Evolutionary conservation across 2,797 vertebrate species (phyloP), one percentile per base, ranked within the genome.

Genomic region (Gallirallus australis): DNA sequence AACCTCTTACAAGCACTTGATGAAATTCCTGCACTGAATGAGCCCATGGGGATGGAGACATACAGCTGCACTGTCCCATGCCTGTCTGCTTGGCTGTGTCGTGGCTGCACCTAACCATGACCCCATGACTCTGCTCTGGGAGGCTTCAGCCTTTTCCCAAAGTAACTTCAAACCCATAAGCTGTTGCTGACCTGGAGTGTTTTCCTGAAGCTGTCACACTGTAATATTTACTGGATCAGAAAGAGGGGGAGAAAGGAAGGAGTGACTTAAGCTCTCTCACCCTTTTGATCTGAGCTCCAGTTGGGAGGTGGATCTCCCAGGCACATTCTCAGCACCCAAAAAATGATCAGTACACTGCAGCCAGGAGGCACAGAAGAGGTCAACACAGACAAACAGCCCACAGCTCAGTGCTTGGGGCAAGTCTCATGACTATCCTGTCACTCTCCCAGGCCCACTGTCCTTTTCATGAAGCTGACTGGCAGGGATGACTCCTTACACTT

Each of bases 361-460:
- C 27, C 72, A 68, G 45, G n/a, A 73, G 18, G 21, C 23, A 10
- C 83, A 61, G 14, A 56, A 33, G 12, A 60, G 33, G 54, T 8
- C 56, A 53, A 7, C 20, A 57, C 27, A 73, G 50, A 27, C 30
- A 64, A 69, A n/a, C 23, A n/a, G 16, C 40, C 21, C 54, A 64
- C 23, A 54, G 52, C 5, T 54, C 3, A 0, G 12, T 4, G 52
- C 28, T 17, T 53, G 12, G 28, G 24, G 31, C 17, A 48, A 45
- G 4, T n/a, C 15, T 45, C 24, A 7, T 35, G 6, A 40, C 2
- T 2, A 12, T 53, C 16, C 25, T 45, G 1, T 21, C 21, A 4
- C 7, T 7, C 12, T 80, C 12, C 6, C 40, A 90, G 2, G 53
- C 3, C 6, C 39, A 25, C 11, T 21, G 13, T 42, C 14, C 23